Evolutionary conservation across 2,888 invertebrate species (phyloP), one percentile per base, ranked within the genome.

Genomic region (Parnassius mnemosyne): DNA sequence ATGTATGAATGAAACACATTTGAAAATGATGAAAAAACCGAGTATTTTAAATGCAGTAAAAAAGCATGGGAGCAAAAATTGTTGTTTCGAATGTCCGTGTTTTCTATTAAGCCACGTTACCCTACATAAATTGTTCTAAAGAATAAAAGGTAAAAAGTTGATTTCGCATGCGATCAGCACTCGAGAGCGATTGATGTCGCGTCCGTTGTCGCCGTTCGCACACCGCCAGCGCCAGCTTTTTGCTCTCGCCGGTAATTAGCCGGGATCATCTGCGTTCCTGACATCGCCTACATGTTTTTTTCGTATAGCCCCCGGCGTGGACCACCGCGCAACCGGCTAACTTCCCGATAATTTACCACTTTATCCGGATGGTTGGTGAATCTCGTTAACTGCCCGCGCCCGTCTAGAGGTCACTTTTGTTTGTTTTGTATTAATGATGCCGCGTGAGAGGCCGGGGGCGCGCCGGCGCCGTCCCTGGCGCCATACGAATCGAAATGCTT

Each of bases 311-410:
- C 74, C 78, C 80, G 72, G 74, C 76, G 77, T 77, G 74, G 87
- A 87, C 89, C 89, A 87, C 89, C 87, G 79, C 83, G 81, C 81
- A 78, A 75, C 74, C 81, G 78, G 75, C 74, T 78, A 79, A 83
- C 84, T 87, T 87, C 85, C 86, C 85, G 82, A 88, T 89, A 87
- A 87, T 89, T 89, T 90, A 91, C 89, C 89, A 89, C 89, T 89
- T 89, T 87, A 89, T 89, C 84, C 88, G 78, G 78, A 70, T 80
- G 83, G 81, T 86, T 89, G 81, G 89, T 89, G 89, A 87, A 90
- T 89, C 89, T 89, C 87, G 89, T 89, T 89, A 89, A 85, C 81
- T 80, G 83, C 81, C 78, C 81, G 83, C 78, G 83, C 78, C 84
- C 84, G 87, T 81, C 87, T 85, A 84, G 84, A 86, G 89, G 88